Evolutionary conservation across 2,797 vertebrate species (phyloP).

Genomic region (Dicrostonyx torquatus): DNA sequence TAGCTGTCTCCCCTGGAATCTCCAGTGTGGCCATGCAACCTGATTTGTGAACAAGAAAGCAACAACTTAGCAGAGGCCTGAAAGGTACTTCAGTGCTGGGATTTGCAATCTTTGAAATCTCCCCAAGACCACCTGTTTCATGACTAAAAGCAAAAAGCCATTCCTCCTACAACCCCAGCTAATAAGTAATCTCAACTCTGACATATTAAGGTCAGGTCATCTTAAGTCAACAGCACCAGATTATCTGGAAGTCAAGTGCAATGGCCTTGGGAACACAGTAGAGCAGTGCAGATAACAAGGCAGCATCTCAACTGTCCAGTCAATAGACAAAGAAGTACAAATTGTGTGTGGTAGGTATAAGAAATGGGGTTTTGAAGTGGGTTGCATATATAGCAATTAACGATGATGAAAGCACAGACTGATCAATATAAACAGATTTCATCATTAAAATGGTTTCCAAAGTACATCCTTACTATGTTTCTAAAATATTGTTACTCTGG

Average conservation of each 20-base stretch:
- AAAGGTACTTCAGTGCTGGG: background rate
- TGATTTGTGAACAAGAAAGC: background rate
- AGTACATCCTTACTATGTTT: conserved; percentile 12
- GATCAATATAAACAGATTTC: background rate
- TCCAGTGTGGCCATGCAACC: background rate
- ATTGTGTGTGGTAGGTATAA: background rate
- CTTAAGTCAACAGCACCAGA: background rate
- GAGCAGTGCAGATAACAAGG: background rate
- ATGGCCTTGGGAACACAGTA: background rate
- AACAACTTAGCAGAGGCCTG: background rate
- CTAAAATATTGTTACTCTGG: background rate
- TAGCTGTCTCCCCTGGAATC: background rate
- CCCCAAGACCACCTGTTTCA: background rate
- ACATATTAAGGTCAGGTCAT: background rate
- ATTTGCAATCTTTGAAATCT: background rate
- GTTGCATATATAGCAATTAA: background rate
- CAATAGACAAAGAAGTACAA: background rate
- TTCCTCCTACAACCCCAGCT: background rate
- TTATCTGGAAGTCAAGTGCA: background rate
- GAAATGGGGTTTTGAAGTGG: background rate
- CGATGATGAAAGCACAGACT: background rate
- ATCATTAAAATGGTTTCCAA: background rate
- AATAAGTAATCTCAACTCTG: background rate
- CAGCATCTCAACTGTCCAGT: background rate
- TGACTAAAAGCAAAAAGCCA: background rate